Base-by-base conservation (phyloP, 2,797 vertebrate genomes). In the Sebastiscus tertius region DNA sequence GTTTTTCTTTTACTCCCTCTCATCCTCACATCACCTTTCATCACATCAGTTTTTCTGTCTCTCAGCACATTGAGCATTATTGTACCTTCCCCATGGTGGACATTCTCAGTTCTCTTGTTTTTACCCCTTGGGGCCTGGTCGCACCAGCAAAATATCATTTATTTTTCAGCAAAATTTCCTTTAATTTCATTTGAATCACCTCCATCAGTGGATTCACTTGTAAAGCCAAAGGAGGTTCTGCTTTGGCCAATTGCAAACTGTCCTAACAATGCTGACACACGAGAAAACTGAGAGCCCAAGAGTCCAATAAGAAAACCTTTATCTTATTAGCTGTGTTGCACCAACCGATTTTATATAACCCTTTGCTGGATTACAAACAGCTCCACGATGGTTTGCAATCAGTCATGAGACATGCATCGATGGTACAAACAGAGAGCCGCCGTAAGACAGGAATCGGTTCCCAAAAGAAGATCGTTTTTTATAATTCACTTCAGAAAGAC, bases 21-120 rank as follows among this genome's bases (percentile, higher is more conserved):
- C 74, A 73, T 55, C 59, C 68, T 77, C 78, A 72, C 33, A 62
- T 79, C 67, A 67, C 63, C 60, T 83, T 77, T 78, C 49, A 84
- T 81, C 65, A 75, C 70, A 74, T 81, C 67, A 74, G 36, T 55
- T 54, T 81, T 75, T 79, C 27, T 55, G 60, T 81, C 70, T 68
- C 46, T 83, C 52, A 75, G 61, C 61, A 76, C 66, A 72, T 22
- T 71, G 31, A 70, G 63, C 72, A 70, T 73, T 73, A 66, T 63
- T 75, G 46, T 66, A 66, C 56, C 16, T 84, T 55, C 20, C 67
- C 74, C 66, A 62, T 59, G 13, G 56, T 76, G 82, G 85, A 65
- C 68, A 77, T 63, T 84, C 60, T 80, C 63, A 56, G 10, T 81
- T 62, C 22, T 75, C 46, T 82, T 63, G 56, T 56, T 71, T 74